Percentiles rank a stretch among this genome's conserved stretches.
Conservation (phyloP, 2,888 invertebrate species). For the Stenichneumon culpator region DNA sequence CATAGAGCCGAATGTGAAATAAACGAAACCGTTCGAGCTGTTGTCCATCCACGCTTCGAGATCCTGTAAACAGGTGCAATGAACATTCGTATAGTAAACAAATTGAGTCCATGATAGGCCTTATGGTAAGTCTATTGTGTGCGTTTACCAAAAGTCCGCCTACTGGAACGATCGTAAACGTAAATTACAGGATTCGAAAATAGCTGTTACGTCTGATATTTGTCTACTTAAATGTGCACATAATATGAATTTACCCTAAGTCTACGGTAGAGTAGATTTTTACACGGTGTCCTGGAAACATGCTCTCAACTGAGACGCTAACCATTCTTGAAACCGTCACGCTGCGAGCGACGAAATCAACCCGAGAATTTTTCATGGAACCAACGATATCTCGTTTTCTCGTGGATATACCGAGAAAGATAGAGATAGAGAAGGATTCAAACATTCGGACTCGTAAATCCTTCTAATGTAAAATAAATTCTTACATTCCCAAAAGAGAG, state of each 20-base stretch:
- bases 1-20: conserved; percentile 79
- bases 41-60: conserved; percentile 76
- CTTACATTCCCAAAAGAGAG: not conserved
- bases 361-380: conserved; percentile 4
- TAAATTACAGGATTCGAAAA: not conserved
- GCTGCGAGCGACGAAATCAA: not conserved
- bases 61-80: conserved; percentile 67
- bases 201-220: not conserved
- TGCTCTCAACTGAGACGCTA: not conserved
- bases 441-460: not conserved
- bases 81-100: not conserved
- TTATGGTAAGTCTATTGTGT: too few species aligned
- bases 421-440: not conserved
- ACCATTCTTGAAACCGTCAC: not conserved
- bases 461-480: not conserved
- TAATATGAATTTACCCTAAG: not conserved
- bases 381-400: not conserved
- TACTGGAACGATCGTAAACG: not conserved
- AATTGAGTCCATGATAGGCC: too few species aligned
- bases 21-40: conserved; percentile 76
- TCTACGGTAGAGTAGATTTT: too few species aligned
- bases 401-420: not conserved
- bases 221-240: not conserved
- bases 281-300: too few species aligned
- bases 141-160: not conserved